Evolutionary conservation across 2,797 vertebrate genomes (phyloP).

Genomic region (Myotis vivesi): DNA sequence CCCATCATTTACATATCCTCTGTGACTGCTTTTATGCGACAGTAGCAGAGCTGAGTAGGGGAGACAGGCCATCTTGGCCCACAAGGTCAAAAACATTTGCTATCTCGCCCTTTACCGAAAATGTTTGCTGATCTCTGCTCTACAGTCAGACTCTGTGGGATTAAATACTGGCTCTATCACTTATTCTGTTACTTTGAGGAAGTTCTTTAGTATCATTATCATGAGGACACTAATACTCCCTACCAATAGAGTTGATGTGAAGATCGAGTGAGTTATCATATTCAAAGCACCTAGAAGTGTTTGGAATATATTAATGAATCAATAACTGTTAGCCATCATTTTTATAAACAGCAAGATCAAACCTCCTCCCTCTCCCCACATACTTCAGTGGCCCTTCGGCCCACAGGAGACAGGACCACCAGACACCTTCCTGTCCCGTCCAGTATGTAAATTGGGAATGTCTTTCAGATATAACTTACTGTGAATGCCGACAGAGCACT

Average conservation of each 20-base stretch:
- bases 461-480: neutral
- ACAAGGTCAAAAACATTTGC: neutral
- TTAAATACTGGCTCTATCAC: neutral
- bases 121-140: neutral
- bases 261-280: neutral
- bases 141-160: neutral
- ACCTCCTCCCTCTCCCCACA: neutral
- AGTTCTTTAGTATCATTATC: neutral
- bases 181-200: neutral
- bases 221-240: neutral
- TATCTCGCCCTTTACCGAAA: neutral
- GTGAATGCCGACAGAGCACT: neutral
- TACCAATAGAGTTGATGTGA: neutral
- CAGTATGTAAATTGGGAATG: neutral
- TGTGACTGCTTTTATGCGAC: neutral
- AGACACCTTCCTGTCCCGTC: neutral
- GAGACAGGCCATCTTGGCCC: neutral
- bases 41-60: neutral
- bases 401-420: neutral
- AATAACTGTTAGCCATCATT: neutral
- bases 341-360: neutral
- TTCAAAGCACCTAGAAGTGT: neutral
- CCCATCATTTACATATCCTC: neutral
- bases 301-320: neutral
- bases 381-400: neutral